A percentile compares a stretch with the other conserved stretches of the same genome.
Conservation (phyloP, 2,888 invertebrate species). For the Andrena trimmerana region DNA sequence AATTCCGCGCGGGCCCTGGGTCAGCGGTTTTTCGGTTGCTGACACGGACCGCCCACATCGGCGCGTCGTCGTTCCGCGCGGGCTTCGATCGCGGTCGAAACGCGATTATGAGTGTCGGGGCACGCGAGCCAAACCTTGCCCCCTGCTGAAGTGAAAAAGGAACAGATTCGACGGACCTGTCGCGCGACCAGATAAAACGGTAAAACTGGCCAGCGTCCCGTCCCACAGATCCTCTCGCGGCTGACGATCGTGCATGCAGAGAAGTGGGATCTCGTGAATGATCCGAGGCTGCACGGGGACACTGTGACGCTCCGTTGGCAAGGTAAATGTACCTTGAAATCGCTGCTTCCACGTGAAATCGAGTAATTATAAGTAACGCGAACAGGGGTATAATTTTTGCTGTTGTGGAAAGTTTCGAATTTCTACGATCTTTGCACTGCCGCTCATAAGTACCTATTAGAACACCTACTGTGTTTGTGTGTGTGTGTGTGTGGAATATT, state of each 20-base stretch:
- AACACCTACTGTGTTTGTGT: too few species aligned
- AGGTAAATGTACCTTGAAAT: slow-evolving; percentile 26
- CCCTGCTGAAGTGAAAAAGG: neutral
- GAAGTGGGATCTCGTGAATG: slow-evolving; percentile 47
- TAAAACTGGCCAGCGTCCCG: slow-evolving; percentile 31
- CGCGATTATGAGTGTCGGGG: neutral
- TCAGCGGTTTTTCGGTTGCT: slow-evolving; percentile 7
- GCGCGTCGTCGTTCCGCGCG: neutral
- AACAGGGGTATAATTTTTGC: neutral
- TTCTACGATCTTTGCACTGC: too few species aligned
- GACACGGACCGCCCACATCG: neutral
- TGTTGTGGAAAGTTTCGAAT: too few species aligned
- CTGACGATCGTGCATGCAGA: slow-evolving; percentile 10
- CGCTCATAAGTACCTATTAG: too few species aligned
- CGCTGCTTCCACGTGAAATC: neutral
- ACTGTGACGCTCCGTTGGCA: neutral
- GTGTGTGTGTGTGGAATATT: too few species aligned
- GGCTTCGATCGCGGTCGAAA: neutral
- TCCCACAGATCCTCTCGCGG: neutral
- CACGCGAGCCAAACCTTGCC: neutral
- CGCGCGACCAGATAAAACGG: slow-evolving; percentile 24
- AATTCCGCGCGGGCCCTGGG: neutral
- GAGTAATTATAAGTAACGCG: neutral
- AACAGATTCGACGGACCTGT: slow-evolving; percentile 14
- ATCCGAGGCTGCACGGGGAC: slow-evolving; percentile 19